phyloP scores from a whole-genome alignment of 2,797 vertebrate genomes.

The Rhincodon typus region DNA sequence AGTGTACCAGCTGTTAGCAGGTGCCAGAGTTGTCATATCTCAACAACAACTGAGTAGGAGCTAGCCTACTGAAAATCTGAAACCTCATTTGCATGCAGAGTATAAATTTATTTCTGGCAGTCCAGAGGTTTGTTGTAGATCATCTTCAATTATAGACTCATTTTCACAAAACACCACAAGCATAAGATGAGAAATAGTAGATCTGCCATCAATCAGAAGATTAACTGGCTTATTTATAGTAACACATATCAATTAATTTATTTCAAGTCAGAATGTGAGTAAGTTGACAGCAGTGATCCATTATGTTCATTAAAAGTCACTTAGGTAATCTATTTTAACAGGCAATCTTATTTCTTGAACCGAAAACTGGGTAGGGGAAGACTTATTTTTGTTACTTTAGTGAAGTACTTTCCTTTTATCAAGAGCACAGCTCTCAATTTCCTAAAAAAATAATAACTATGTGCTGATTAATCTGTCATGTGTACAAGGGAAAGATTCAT shows the following conservation, averaged over 20 bases:
- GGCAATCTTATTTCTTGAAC: neutral
- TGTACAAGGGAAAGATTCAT: neutral
- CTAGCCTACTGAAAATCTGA: neutral
- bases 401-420: neutral
- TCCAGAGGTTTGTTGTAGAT: neutral
- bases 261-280: neutral
- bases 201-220: neutral
- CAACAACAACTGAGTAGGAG: neutral
- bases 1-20: no score
- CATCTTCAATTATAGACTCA: neutral
- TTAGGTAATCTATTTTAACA: neutral
- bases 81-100: neutral
- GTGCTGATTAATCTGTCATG: neutral
- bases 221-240: slow-evolving; percentile 19
- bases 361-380: neutral
- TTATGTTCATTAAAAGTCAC: slow-evolving; percentile 16
- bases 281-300: slow-evolving; percentile 5
- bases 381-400: neutral
- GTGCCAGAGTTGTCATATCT: neutral
- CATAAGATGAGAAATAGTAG: neutral
- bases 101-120: neutral
- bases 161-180: neutral
- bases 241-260: slow-evolving; percentile 3
- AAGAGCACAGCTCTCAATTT: no score
- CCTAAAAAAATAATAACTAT: neutral